Conservation (phyloP, 2,113 vertebrate species). For the Delphinapterus leucas region DNA sequence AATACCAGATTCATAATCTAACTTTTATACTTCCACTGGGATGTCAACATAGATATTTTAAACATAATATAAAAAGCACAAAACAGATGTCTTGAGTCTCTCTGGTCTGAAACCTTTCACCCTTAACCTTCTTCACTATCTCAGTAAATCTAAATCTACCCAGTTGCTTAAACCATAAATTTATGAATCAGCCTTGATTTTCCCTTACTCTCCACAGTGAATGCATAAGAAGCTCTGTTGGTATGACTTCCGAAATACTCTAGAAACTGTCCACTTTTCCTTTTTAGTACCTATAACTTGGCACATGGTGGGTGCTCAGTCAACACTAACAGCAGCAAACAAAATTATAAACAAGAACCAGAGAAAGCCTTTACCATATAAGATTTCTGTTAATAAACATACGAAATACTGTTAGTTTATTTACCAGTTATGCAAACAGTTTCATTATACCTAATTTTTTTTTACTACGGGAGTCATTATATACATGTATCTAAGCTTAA, state of each 20-base stretch:
- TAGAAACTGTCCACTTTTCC: neutral
- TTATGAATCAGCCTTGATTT: neutral
- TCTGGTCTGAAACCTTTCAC: neutral
- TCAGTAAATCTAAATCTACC: neutral
- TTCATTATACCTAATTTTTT: conserved; percentile 27
- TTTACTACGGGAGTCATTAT: neutral
- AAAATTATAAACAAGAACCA: neutral
- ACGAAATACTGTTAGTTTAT: neutral
- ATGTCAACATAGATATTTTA: conserved; percentile 17
- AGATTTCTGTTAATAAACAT: conserved; percentile 29
- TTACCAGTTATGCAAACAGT: neutral
- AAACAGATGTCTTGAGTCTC: neutral
- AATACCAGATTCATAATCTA: neutral
- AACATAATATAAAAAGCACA: conserved; percentile 16
- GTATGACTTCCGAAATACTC: neutral
- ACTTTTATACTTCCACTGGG: neutral
- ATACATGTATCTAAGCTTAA: neutral
- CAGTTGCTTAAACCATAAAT: neutral
- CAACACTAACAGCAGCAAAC: neutral
- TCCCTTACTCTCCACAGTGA: neutral
- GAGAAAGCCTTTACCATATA: neutral
- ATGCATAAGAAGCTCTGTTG: neutral
- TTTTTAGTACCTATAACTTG: neutral
- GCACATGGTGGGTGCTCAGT: neutral
- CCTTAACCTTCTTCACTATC: neutral